Evolutionary conservation across 2,888 invertebrate species (phyloP), one percentile per base, ranked within the genome.

Genomic region (Zhuqinia jingwanae): DNA sequence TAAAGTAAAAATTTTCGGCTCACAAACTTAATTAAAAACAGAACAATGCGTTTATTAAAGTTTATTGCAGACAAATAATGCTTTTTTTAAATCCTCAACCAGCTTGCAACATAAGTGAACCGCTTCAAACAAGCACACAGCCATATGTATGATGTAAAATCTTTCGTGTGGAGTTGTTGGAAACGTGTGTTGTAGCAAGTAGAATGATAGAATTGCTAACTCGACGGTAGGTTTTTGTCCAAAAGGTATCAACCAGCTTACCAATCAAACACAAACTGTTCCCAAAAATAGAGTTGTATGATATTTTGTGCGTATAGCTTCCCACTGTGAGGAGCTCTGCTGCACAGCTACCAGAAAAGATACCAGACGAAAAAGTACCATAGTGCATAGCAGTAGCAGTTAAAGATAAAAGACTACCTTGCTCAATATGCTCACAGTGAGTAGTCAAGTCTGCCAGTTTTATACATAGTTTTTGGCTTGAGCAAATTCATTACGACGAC

Each of bases 161-260:
- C n/a, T n/a, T n/a, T n/a, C n/a, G 6, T 25, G 45, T 25, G 45
- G 20, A 17, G 20, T 8, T 22, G 68, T 68, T 30, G 79, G 68
- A 50, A 42, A 65, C 77, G 60, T 75, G 58, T 75, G 82, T n/a
- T n/a, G n/a, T 75, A 65, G 50, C 83, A 20, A 63, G 65, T 50
- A 45, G 78, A 85, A 85, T 79, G 79, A 85, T 79, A 20, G 42
- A 75, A 47, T 60, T 73, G 47, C 73, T 30, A 60, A 56, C 78
- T 36, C 79, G 70, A 63, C 79, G 11, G 56, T 27, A 36, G 85
- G n/a, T 60, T 85, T 85, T 85, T 85, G 85, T 85, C 42, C 3
- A 36, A 36, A 79, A 79, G 60, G 79, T 85, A 79, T 79, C 85
- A 79, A 85, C 85, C 79, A 73, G 45, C 79, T 79, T 70, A 79